These are phyloP conservation scores for Otolemur crassicaudatus DNA, from an alignment of 2,797 vertebrate species.

Conservation along the genomic window DNA sequence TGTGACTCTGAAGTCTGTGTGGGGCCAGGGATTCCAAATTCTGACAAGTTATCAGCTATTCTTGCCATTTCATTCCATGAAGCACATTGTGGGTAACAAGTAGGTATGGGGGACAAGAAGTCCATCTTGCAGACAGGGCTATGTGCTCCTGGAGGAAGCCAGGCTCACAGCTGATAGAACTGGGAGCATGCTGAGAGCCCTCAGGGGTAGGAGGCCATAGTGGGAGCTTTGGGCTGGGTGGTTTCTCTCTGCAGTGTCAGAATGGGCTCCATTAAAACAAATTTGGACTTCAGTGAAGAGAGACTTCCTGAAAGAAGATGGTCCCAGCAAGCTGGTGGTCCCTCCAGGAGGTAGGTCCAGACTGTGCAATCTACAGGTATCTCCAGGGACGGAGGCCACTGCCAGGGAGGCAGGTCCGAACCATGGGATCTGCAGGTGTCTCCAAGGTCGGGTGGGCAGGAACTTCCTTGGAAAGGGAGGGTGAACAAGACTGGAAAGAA, in stretches of 20 bases:
- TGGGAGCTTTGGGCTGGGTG: not conserved
- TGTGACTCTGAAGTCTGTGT: not conserved
- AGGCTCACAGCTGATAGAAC: not conserved
- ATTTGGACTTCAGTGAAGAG: not conserved
- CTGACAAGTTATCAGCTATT: not conserved
- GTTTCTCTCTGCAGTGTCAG: not conserved
- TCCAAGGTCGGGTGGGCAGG: not conserved
- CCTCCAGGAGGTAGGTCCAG: too few species aligned
- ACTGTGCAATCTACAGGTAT: too few species aligned
- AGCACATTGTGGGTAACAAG: not conserved
- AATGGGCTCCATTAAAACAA: not conserved
- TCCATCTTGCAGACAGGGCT: not conserved
- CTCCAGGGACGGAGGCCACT: not conserved
- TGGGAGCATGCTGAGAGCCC: not conserved
- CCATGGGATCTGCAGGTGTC: not conserved
- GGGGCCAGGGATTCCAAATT: not conserved
- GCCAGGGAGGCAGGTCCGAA: not conserved
- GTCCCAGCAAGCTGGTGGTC: too few species aligned
- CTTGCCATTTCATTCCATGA: not conserved
- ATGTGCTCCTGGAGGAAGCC: too few species aligned
- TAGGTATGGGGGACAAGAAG: not conserved
- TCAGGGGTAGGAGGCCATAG: too few species aligned
- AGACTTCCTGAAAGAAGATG: not conserved
- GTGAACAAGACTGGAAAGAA: not conserved
- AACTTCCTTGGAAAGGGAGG: not conserved